Percentiles rank a stretch among this genome's conserved stretches.
These are phyloP conservation scores for Drosophila flavopinicola DNA, from an alignment of 2,888 invertebrate species.

Conservation along the genomic window DNA sequence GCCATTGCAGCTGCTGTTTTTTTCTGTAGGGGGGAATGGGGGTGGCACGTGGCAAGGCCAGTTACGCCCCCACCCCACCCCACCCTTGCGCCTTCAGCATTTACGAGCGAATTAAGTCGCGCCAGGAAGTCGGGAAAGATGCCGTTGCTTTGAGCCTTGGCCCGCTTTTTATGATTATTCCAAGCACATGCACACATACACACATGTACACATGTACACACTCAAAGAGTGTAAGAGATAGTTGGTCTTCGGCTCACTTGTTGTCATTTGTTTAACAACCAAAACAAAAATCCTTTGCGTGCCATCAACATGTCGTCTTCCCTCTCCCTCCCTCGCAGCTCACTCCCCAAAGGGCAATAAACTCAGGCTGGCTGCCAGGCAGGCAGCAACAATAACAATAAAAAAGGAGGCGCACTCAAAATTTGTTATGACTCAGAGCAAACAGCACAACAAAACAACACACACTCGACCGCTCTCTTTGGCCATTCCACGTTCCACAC, in stretches of 20 bases:
- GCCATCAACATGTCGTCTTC: conserved; percentile 66
- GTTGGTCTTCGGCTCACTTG: conserved; percentile 47
- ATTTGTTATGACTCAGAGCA: conserved; percentile 60
- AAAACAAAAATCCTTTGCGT: conserved; percentile 72
- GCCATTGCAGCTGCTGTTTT: conserved; percentile 56
- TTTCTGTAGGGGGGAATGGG: not conserved
- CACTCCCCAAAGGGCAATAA: conserved; percentile 75
- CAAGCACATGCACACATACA: conserved; percentile 34
- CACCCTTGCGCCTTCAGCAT: conserved; percentile 17
- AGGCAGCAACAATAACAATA: conserved; percentile 47
- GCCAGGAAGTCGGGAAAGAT: conserved; percentile 68
- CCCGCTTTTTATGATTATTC: conserved; percentile 51
- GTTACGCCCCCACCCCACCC: conserved; percentile 3
- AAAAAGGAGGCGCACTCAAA: conserved; percentile 55
- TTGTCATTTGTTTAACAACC: conserved; percentile 54
- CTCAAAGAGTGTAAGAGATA: conserved; percentile 5
- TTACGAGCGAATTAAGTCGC: conserved; percentile 67
- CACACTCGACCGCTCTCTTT: conserved; percentile 10
- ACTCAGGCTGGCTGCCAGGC: conserved; percentile 53
- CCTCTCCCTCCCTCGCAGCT: no score
- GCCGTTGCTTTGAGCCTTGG: conserved; percentile 27
- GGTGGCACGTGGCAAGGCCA: conserved; percentile 68
- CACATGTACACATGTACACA: not conserved
- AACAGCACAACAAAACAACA: conserved; percentile 36
- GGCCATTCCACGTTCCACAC: conserved; percentile 23